These are phyloP conservation scores for Oxytorus armatus DNA, from an alignment of 2,888 invertebrate species.

Conservation along the genomic window DNA sequence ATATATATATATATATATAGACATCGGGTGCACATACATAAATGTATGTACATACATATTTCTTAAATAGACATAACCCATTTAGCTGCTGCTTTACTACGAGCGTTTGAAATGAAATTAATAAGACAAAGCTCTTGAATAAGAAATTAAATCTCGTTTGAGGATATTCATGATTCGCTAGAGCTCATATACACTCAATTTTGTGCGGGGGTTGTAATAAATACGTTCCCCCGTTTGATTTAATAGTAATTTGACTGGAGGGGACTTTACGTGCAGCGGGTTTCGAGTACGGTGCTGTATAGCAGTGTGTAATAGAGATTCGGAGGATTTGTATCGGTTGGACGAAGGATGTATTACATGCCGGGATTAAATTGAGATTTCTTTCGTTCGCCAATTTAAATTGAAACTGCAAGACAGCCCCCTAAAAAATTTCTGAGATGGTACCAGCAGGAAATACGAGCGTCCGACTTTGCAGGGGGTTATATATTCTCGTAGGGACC, in stretches of 20 bases:
- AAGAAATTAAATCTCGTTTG: conserved; percentile 5
- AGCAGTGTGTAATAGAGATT: conserved; percentile 11
- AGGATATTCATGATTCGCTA: conserved; percentile 35
- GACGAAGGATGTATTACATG: conserved; percentile 41
- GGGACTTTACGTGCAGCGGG: conserved; percentile 41
- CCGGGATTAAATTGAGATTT: conserved; percentile 46
- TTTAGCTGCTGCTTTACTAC: not conserved
- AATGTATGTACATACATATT: not conserved
- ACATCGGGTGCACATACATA: not conserved
- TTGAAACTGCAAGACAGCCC: conserved; percentile 39
- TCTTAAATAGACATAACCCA: not conserved
- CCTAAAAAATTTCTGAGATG: conserved; percentile 36
- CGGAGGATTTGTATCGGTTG: conserved; percentile 40
- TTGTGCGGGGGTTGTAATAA: conserved; percentile 30
- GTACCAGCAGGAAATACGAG: conserved; percentile 42
- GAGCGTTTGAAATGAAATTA: conserved; percentile 25
- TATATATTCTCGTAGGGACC: conserved; percentile 20
- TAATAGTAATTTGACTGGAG: conserved; percentile 53
- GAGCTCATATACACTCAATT: conserved; percentile 1
- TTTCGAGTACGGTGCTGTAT: conserved; percentile 21
- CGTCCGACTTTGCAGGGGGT: conserved; percentile 17
- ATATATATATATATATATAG: not conserved
- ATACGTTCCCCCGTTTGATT: conserved; percentile 44
- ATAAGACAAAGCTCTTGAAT: conserved; percentile 37
- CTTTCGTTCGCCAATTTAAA: conserved; percentile 47